Evolutionary conservation across 2,888 invertebrate genomes (phyloP), one percentile per base, ranked within the genome.

Genomic region (Archips xylosteana): DNA sequence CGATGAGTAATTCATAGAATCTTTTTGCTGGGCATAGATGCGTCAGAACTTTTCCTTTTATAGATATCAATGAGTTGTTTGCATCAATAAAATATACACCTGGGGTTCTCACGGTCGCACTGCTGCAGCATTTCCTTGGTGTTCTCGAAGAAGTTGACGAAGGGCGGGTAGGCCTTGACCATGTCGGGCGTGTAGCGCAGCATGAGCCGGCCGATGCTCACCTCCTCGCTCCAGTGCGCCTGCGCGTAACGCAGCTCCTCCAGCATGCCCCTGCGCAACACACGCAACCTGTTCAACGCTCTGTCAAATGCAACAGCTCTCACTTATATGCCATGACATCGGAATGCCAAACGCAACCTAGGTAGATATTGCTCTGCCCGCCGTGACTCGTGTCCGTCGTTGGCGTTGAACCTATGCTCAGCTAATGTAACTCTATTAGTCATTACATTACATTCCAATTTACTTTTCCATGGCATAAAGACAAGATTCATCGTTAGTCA

Each of bases 61-160:
- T 5, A 39, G 39, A 39, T 9, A 10, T 45, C 2, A 3, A 9
- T 45, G 45, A 45, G 45, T 45, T 45, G 10, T 45, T 45, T 49
- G 49, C 15, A 54, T 54, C 49, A 49, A 63, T 5, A 45, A 5
- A 32, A 12, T 32, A 8, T 34, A 39, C 54, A 94, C 88, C 99
- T 96, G 57, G 99, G 98, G 93, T 99, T 98, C 85, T 96, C 97
- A 87, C 96, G 96, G 95, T 99, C 99, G 95, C 99, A 99, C 86
- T 97, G 96, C 83, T 96, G 95, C 86, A 99, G 96, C 95, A 98
- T 97, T 86, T 98, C 98, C 92, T 99, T 99, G 92, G 98, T 98
- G 89, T 98, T 98, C 91, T 99, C 99, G 91, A 99, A 99, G 94
- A 98, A 99, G 94, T 99, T 99, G 71, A 99, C 97, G 94, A 99